phyloP scores from a whole-genome alignment of 2,113 vertebrate genomes.

The Microtus richardsoni region DNA sequence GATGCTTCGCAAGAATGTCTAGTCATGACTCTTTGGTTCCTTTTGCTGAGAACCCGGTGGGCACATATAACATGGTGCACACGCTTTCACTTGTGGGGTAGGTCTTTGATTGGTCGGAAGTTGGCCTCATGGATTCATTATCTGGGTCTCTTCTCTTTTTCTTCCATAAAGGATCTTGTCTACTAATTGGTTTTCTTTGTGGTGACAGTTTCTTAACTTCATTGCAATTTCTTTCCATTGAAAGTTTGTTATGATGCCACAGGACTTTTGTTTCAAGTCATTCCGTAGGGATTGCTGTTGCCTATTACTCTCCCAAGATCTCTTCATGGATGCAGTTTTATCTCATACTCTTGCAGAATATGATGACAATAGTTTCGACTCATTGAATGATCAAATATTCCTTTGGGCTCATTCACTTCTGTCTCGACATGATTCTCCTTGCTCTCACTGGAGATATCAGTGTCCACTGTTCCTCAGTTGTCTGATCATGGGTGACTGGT shows the following conservation, averaged over 20 bases:
- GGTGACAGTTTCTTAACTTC: background rate
- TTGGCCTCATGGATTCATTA: background rate
- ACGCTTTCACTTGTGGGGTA: background rate
- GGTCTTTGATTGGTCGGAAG: background rate
- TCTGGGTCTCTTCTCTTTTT: background rate
- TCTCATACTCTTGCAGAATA: slow-evolving; percentile 1
- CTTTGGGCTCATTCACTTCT: slow-evolving; percentile 2
- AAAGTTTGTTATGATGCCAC: background rate
- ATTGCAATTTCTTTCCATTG: background rate
- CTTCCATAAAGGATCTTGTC: background rate
- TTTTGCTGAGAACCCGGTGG: background rate
- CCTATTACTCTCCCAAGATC: slow-evolving; percentile 1
- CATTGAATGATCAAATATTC: background rate
- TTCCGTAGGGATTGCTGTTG: background rate
- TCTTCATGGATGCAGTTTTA: background rate
- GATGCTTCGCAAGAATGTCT: background rate
- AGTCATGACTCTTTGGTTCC: background rate
- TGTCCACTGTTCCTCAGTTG: background rate
- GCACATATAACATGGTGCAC: background rate
- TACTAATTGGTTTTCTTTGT: background rate
- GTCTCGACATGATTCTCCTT: background rate
- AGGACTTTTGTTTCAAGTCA: slow-evolving; percentile 39
- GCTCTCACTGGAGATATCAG: background rate
- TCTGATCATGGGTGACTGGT: background rate
- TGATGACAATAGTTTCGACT: background rate